Evolutionary conservation across 2,888 invertebrate genomes (phyloP), one percentile per base, ranked within the genome.

Genomic region (Odontomyia ornata): DNA sequence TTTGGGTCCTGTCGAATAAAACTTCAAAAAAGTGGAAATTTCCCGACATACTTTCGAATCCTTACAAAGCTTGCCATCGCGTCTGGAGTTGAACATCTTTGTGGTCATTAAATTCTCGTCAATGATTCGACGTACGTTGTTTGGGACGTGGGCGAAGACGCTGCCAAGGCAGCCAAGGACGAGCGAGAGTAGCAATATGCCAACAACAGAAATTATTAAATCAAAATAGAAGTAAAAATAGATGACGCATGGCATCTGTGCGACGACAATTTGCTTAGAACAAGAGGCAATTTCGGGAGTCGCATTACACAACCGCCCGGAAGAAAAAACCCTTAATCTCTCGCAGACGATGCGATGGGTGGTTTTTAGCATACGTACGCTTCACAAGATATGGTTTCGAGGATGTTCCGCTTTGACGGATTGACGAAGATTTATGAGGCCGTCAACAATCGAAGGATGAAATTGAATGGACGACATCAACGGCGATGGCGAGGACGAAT

Each of bases 341-440:
- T 57, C 30, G 28, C 21, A 72, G 71, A 72, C 56, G 69, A 57
- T 56, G 9, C 21, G 56, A 18, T 28, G 28, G 56, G 56, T 56
- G 52, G 52, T 73, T 72, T 72, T 69, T 69, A 69, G 69, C 69
- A 69, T 69, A 65, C 69, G 69, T 36, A 62, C 69, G 69, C 47
- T 46, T 18, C 69, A 47, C 21, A 56, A 28, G 56, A 56, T 52
- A 64, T 23, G 21, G 52, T 30, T 72, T 18, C 57, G 73, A 60
- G 73, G 73, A 73, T 36, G 73, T 73, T 57, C 21, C 43, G 36
- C 57, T 60, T 21, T 73, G 72, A 72, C 72, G 72, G 72, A 56
- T 72, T 72, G 73, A 73, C 73, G 73, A 73, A 73, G 73, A 73
- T 73, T 73, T 73, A 73, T 73, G 73, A 73, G 73, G 21, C 57